Evolutionary conservation across 2,888 invertebrate species (phyloP), one percentile per base, ranked within the genome.

Genomic region (Perithous albicinctus): DNA sequence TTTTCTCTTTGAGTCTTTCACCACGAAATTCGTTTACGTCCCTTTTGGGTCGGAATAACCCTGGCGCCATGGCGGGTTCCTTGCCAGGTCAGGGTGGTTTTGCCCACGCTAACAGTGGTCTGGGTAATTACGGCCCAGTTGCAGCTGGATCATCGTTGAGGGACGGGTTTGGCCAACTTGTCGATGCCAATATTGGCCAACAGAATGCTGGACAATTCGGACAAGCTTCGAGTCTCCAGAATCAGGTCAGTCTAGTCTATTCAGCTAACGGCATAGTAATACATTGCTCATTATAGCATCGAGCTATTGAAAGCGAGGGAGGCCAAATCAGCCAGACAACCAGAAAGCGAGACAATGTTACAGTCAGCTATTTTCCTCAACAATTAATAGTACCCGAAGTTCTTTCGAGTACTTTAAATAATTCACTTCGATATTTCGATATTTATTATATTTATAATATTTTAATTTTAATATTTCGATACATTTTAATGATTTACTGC

Each of bases 131-230:
- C 23, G 67, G 12, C 29, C 10, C 32, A 32, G 51, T 20, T 56
- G 32, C 59, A 70, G 35, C 51, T 69, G 56, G 61, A 59, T 35
- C 59, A 70, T 56, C 75, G 38, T 66, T 75, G 41, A 51, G 51
- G 64, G 78, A 78, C 64, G 74, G 69, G 59, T 64, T 78, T 38
- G 69, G 56, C 48, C 48, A 82, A 43, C 78, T 78, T 29, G 81
- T 51, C 32, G 70, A 74, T 69, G 59, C 74, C 59, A 64, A 78
- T 78, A 69, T 78, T 7, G 59, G 56, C 64, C 78, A 59, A 63
- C 75, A 75, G 75, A 56, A 32, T n/a, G 51, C 18, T 12, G 29
- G 41, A 41, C 82, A 66, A 75, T 74, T 66, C 29, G 70, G 74
- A 64, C 29, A 43, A 63, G 20, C 29, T 59, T 43, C 74, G 56